These are phyloP conservation scores for Hypercompe scribonia DNA, from an alignment of 2,888 invertebrate genomes.

Conservation along the genomic window DNA sequence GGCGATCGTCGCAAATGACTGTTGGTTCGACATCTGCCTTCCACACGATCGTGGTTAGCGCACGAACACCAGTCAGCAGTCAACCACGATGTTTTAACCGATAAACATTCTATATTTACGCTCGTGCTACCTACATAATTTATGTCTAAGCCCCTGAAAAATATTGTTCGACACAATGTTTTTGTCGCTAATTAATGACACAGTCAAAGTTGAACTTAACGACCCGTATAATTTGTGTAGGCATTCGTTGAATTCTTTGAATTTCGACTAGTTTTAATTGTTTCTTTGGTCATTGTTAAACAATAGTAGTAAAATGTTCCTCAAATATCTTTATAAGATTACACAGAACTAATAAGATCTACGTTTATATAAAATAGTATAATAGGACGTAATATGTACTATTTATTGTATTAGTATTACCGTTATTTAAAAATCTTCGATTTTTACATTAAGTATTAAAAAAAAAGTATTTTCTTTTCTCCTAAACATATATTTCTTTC, in stretches of 20 bases:
- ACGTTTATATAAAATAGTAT: too few species aligned
- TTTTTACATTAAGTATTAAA: too few species aligned
- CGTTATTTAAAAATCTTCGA: too few species aligned
- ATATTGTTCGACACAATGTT: conserved; percentile 34
- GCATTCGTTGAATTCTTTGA: conserved; percentile 29
- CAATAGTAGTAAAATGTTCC: neutral
- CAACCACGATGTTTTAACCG: conserved; percentile 20
- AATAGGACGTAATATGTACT: too few species aligned
- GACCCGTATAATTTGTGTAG: conserved; percentile 30
- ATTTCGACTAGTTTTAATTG: conserved; percentile 24
- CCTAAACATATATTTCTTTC: neutral
- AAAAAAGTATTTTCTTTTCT: too few species aligned
- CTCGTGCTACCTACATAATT: conserved; percentile 20
- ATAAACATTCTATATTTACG: conserved; percentile 42
- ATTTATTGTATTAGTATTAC: too few species aligned
- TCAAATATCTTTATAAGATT: neutral
- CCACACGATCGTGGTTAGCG: conserved; percentile 4
- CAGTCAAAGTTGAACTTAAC: conserved; percentile 39
- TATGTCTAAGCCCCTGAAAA: conserved; percentile 26
- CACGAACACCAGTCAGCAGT: conserved; percentile 4
- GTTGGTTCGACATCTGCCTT: conserved; percentile 74
- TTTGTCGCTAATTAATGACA: conserved; percentile 42
- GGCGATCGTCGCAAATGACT: conserved; percentile 83
- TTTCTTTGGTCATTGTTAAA: conserved; percentile 18
- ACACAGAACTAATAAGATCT: neutral